Evolutionary conservation across 23 tunicate genomes (phyloP).

Genomic region (Corella eumyota): DNA sequence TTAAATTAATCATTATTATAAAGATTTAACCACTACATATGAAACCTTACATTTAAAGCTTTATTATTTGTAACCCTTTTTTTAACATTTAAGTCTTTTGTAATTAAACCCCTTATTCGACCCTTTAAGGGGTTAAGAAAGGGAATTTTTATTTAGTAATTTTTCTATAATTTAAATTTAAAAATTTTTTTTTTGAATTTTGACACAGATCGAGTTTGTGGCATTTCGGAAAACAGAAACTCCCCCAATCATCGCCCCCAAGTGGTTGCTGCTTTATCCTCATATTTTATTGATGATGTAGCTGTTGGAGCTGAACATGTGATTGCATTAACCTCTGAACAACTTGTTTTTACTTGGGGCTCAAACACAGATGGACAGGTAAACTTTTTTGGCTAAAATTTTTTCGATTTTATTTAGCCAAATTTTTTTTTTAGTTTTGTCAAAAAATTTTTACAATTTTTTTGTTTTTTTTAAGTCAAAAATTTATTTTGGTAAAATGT

Average conservation of each 20-base stretch:
- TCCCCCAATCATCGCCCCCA: constrained; percentile 34
- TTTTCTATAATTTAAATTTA: not conserved
- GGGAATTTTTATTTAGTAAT: not conserved
- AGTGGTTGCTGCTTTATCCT: constrained; percentile 16
- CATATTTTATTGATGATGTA: constrained; percentile 41
- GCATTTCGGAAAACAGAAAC: constrained; percentile 56
- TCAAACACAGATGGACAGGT: constrained; percentile 94
- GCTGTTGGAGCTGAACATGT: constrained; percentile 82
- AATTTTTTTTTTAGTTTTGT: not conserved
- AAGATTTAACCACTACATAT: too few species aligned
- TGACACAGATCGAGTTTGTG: constrained; percentile 68
- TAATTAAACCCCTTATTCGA: too few species aligned
- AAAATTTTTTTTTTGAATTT: not conserved
- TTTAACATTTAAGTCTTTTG: too few species aligned
- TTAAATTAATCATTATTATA: too few species aligned
- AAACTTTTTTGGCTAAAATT: not conserved
- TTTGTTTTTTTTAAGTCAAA: not conserved
- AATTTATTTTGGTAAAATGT: not conserved
- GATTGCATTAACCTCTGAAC: constrained; percentile 56
- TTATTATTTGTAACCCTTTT: too few species aligned
- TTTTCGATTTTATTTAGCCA: not conserved
- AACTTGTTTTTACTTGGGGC: constrained; percentile 79
- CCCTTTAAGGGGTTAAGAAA: not conserved
- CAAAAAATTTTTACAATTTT: not conserved
- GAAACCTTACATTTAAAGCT: too few species aligned